Conservation (phyloP, 2,113 vertebrate species). For the Rhinolophus ferrumequinum region DNA sequence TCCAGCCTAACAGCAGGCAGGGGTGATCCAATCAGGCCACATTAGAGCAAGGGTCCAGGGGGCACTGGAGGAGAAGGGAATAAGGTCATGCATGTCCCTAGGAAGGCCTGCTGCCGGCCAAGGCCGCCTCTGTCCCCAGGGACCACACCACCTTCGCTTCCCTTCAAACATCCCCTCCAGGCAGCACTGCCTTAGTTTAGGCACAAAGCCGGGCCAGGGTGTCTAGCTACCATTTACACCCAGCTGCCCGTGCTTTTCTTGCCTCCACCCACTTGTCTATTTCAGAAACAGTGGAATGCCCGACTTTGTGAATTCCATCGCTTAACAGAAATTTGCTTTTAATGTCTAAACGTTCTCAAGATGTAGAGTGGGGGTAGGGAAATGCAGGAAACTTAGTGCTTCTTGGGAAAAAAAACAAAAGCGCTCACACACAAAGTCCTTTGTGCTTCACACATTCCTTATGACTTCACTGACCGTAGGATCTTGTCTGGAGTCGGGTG, state of each 20-base stretch:
- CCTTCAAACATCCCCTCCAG: background rate
- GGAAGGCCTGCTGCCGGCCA: background rate
- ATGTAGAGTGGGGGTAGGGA: background rate
- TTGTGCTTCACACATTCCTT: background rate
- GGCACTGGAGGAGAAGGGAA: background rate
- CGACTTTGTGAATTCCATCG: background rate
- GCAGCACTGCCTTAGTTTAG: rapidly evolving
- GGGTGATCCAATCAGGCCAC: background rate
- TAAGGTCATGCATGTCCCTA: rapidly evolving
- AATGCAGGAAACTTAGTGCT: background rate
- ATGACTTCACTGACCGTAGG: background rate
- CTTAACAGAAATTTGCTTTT: conserved; percentile 63
- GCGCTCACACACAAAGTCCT: background rate
- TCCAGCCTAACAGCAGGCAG: background rate
- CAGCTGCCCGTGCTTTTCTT: background rate
- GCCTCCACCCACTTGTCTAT: background rate
- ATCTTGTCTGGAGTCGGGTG: background rate
- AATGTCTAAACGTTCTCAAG: conserved; percentile 38
- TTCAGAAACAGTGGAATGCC: conserved; percentile 33
- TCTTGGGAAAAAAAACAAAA: background rate
- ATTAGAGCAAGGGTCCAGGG: background rate
- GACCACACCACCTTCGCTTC: rapidly evolving
- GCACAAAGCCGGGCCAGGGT: background rate
- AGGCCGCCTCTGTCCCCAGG: background rate
- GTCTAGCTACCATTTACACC: background rate